Evolutionary conservation across 2,888 invertebrate genomes (phyloP).

Genomic region (Chirona hameri): DNA sequence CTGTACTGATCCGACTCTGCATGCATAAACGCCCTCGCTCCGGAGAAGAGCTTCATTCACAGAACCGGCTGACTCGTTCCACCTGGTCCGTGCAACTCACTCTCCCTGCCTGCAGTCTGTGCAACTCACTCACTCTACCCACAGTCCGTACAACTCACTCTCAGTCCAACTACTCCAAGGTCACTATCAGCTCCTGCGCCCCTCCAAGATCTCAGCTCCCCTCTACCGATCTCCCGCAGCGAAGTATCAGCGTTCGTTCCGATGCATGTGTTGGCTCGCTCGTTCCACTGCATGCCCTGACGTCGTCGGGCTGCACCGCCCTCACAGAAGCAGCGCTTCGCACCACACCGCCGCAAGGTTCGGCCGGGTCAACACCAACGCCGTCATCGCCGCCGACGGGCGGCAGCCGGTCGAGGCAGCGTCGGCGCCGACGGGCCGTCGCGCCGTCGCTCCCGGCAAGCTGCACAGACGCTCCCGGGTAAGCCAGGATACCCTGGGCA

Average conservation of each 20-base stretch:
- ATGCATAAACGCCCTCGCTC: too few relatives aligned
- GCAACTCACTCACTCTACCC: too few relatives aligned
- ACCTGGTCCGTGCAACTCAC: too few relatives aligned
- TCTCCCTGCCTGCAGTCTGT: too few relatives aligned
- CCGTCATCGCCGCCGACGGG: background rate
- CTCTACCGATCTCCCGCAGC: too few relatives aligned
- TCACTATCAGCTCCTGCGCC: too few relatives aligned
- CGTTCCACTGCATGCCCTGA: background rate
- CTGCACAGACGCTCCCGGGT: constrained; percentile 6
- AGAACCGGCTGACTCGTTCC: too few relatives aligned
- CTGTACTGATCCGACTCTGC: too few relatives aligned
- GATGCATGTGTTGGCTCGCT: background rate
- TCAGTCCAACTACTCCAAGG: too few relatives aligned
- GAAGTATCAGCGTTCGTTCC: background rate
- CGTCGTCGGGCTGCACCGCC: background rate
- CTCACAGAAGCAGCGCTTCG: background rate
- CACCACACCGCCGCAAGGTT: background rate
- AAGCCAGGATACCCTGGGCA: background rate
- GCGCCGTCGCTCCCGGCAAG: background rate
- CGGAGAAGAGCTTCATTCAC: too few relatives aligned
- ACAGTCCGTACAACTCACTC: too few relatives aligned
- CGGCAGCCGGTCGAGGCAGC: background rate
- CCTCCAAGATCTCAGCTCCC: too few relatives aligned
- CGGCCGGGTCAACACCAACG: constrained; percentile 23
- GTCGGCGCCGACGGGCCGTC: background rate